phyloP scores from a whole-genome alignment of 2,113 vertebrate species.

The Microcebus murinus region DNA sequence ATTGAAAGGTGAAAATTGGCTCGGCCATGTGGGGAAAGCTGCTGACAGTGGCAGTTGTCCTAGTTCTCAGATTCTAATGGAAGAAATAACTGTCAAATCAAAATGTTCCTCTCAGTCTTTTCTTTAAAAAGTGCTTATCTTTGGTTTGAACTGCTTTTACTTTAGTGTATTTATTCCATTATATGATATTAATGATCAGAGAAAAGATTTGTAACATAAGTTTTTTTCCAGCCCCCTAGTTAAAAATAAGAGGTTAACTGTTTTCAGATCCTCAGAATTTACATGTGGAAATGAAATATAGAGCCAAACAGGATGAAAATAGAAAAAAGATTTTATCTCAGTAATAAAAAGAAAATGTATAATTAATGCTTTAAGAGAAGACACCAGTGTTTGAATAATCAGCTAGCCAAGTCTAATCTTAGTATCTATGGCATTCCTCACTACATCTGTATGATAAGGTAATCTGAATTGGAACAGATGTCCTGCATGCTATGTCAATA shows the following conservation, averaged over 20 bases:
- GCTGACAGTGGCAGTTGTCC: background rate
- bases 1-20: constrained; percentile 54
- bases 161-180: background rate
- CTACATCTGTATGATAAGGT: background rate
- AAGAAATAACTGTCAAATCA: constrained; percentile 43
- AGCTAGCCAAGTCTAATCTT: background rate
- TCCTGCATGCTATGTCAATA: constrained; percentile 45
- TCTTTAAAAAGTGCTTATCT: constrained; percentile 9
- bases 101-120: constrained; percentile 40
- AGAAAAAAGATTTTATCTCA: background rate
- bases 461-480: constrained; percentile 58
- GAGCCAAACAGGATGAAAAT: background rate
- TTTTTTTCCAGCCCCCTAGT: background rate
- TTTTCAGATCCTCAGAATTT: background rate
- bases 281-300: background rate
- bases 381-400: constrained; percentile 18
- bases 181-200: background rate
- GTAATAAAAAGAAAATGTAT: background rate
- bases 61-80: background rate
- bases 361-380: background rate
- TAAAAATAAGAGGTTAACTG: background rate
- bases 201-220: background rate
- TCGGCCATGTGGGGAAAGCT: background rate
- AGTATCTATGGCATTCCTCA: background rate
- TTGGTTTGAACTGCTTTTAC: background rate